Evolutionary conservation across 2,113 vertebrate species (phyloP), one percentile per base, ranked within the genome.

Genomic region (Stomatorhinus ivindoensis): DNA sequence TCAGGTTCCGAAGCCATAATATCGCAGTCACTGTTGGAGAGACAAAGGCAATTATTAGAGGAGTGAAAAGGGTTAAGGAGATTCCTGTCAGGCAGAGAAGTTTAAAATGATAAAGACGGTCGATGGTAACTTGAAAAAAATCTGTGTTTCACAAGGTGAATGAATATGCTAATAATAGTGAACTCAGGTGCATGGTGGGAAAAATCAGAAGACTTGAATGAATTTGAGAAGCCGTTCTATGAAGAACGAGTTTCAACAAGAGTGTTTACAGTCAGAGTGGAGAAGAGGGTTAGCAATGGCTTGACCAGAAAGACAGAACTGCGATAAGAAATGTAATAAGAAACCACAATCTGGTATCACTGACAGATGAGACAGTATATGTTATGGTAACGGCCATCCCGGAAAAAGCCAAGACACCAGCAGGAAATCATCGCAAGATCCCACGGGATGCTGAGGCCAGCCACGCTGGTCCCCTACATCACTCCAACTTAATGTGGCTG

Each of bases 1-100:
- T 96, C 96, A 89, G 93, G 92, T 91, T 93, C 95, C 0, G 95
- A 95, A 55, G 96, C 96, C 96, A 97, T 97, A 90, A 92, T 94
- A 91, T 87, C 90, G 46, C 91, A 91, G 91, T 97, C 95, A 93
- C 97, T 98, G 94, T 95, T 96, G 91, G 85, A 55, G 93, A 88
- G 90, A 11, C 92, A 89, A 92, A 89, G 73, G 82, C 17, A 11
- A 55, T 80, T 27, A 58, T 90, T 44, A 44, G 19, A 13, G 13
- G 21, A 2, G n/a, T 24, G 19, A 13, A 55, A 46, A 9, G 42
- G 7, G 39, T 35, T 31, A 69, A 69, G 61, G 61, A 27, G 61
- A 69, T 31, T 69, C 61, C 61, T 69, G 61, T 69, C n/a, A 69
- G 27, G 61, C 10, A 69, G 61, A 65, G 61, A 69, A 31, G n/a